Conservation (phyloP, 2,797 vertebrate genomes). For the Mus spretus region DNA sequence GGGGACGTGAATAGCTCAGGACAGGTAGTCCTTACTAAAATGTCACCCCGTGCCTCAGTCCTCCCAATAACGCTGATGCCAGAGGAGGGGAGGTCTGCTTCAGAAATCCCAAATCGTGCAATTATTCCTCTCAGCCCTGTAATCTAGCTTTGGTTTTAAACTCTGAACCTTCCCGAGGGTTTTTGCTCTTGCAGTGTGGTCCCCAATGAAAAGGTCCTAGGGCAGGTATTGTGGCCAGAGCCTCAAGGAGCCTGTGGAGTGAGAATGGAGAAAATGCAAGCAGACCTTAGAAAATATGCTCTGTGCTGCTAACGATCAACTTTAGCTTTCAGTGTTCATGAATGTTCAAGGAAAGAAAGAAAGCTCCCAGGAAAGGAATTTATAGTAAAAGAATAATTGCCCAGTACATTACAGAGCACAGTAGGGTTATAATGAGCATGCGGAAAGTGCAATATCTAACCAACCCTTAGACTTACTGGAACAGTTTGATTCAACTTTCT, state of each 20-base stretch:
- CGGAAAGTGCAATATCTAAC: constrained; percentile 57
- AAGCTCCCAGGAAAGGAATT: constrained; percentile 71
- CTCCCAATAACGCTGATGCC: not conserved
- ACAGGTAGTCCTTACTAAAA: constrained; percentile 54
- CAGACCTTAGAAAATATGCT: constrained; percentile 68
- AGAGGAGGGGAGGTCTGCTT: not conserved
- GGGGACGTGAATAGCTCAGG: not conserved
- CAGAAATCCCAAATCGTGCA: constrained; percentile 30
- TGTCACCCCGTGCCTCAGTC: not conserved
- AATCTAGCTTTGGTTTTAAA: constrained; percentile 40
- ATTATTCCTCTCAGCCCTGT: constrained; percentile 20
- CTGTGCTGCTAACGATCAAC: constrained; percentile 76
- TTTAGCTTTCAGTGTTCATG: constrained; percentile 78
- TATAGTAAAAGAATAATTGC: constrained; percentile 79
- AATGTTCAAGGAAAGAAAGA: constrained; percentile 67
- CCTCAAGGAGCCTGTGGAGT: constrained; percentile 37
- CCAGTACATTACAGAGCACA: constrained; percentile 69
- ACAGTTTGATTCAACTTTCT: constrained; percentile 60
- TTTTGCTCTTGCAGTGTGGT: constrained; percentile 17
- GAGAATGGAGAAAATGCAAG: constrained; percentile 69
- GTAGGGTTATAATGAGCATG: constrained; percentile 79
- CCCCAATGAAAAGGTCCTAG: not conserved
- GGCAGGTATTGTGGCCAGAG: constrained; percentile 42
- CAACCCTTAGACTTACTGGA: constrained; percentile 48
- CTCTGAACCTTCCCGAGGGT: not conserved